phyloP scores from a whole-genome alignment of 2,797 vertebrate genomes.

The Sandelia bainsii region DNA sequence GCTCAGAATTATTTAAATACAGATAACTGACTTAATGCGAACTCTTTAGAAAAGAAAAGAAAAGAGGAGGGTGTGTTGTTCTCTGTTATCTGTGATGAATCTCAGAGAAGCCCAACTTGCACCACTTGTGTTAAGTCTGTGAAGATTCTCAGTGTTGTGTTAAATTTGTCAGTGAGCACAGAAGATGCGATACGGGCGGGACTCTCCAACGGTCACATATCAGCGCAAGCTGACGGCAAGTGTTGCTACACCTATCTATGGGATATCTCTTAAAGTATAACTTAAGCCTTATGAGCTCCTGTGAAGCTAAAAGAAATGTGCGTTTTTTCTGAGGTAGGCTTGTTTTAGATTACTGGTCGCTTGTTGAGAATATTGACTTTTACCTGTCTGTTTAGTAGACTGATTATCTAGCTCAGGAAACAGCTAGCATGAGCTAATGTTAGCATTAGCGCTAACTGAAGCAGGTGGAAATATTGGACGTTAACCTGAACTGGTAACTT shows the following conservation, averaged over 20 bases:
- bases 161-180: background rate
- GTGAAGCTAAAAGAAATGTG: background rate
- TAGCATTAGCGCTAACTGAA: background rate
- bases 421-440: background rate
- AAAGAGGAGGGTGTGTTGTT: too few species aligned
- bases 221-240: background rate
- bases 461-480: background rate
- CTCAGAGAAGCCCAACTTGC: background rate
- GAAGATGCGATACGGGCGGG: background rate
- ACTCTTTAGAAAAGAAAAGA: too few species aligned
- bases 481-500: too few species aligned
- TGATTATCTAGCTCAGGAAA: background rate
- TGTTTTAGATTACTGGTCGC: background rate
- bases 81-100: too few species aligned
- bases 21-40: too few species aligned
- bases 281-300: background rate
- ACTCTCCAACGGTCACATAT: fast-evolving
- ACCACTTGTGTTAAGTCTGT: too few species aligned
- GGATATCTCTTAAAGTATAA: background rate
- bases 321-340: too few species aligned
- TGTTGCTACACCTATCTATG: background rate
- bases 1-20: fast-evolving
- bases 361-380: background rate
- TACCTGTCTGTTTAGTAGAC: background rate
- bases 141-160: too few species aligned